These are phyloP conservation scores for Heliconius melpomene DNA, from an alignment of 1,140 invertebrate genomes.

Conservation along the genomic window DNA sequence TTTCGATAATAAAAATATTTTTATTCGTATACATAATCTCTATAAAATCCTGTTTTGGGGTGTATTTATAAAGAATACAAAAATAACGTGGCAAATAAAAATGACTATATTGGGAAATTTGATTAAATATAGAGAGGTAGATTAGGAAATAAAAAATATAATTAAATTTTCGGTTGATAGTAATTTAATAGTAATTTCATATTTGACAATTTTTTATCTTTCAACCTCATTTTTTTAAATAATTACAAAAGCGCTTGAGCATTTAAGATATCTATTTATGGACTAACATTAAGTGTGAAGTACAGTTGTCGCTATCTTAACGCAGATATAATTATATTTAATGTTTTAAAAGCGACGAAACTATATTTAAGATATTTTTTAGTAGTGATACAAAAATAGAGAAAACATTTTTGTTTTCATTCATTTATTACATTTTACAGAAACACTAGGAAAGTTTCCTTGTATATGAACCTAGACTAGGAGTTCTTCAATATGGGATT, in stretches of 20 bases:
- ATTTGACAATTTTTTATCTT: background rate
- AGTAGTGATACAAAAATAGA: background rate
- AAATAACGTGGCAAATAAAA: no score
- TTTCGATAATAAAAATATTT: no score
- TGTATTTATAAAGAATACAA: no score
- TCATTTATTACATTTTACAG: background rate
- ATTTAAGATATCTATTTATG: constrained; percentile 13
- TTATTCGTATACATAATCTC: no score
- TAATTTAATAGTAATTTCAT: background rate
- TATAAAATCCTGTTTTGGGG: no score
- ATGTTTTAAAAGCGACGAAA: constrained; percentile 16
- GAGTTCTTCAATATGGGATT: no score
- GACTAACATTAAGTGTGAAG: background rate
- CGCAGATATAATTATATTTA: constrained; percentile 15
- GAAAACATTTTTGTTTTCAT: background rate
- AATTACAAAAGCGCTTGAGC: constrained; percentile 5
- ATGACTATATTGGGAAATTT: background rate
- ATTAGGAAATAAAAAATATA: no score
- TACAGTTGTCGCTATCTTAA: constrained; percentile 20
- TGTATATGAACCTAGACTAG: no score
- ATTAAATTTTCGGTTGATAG: no score
- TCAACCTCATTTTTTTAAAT: background rate
- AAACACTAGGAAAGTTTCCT: background rate
- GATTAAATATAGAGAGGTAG: background rate
- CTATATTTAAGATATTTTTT: constrained; percentile 2